Conservation (phyloP, 2,888 invertebrate genomes). For the Ormia ochracea region DNA sequence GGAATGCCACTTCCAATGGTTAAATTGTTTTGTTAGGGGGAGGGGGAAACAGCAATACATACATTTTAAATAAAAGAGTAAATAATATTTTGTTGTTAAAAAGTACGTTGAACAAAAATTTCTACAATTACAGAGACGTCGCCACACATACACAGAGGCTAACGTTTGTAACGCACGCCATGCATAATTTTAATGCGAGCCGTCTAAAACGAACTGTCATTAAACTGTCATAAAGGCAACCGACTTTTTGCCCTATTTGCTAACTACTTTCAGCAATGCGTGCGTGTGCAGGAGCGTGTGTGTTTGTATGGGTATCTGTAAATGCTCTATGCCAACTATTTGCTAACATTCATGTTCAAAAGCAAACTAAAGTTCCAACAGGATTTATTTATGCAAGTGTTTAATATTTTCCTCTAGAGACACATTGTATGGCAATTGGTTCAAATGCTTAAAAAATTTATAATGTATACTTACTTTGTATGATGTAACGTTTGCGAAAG, state of each 20-base stretch:
- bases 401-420: slow-evolving; percentile 1
- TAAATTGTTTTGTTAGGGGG: not conserved
- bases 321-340: slow-evolving; percentile 25
- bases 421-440: slow-evolving; percentile 29
- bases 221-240: not conserved
- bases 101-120: not conserved
- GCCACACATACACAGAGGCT: not conserved
- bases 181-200: not conserved
- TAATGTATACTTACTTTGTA: slow-evolving; percentile 33
- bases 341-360: slow-evolving; percentile 42
- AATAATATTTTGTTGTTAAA: not conserved
- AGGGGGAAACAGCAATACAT: not conserved
- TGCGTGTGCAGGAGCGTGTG: not conserved
- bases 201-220: not conserved
- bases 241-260: too few relatives aligned
- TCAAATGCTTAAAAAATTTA: not conserved
- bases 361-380: slow-evolving; percentile 43
- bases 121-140: not conserved
- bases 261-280: too few relatives aligned
- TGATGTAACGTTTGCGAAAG: slow-evolving; percentile 2
- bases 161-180: not conserved
- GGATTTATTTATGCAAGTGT: slow-evolving; percentile 19
- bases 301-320: too few relatives aligned
- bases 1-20: not conserved
- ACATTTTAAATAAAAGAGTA: not conserved